Percentiles rank a stretch among this genome's conserved stretches.
Evolutionary conservation across 1,140 invertebrate species (phyloP).

Genomic region (Orchestia grillus): DNA sequence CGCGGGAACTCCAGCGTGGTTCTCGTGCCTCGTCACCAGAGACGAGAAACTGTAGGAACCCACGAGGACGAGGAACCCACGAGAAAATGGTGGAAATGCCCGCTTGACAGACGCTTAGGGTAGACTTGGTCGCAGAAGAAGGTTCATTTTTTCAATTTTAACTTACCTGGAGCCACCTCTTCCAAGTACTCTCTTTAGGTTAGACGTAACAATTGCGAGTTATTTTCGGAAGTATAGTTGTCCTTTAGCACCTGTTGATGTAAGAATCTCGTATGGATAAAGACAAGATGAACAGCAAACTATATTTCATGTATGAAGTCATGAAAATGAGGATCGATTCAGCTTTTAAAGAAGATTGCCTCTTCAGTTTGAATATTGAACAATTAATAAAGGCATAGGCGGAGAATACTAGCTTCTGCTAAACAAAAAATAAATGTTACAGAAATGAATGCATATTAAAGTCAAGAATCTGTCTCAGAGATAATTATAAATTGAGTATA

Average conservation of each 20-base stretch:
- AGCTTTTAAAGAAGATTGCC: not conserved
- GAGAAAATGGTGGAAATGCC: too few relatives aligned
- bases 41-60: too few relatives aligned
- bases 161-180: not conserved
- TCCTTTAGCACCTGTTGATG: not conserved
- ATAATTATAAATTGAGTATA: not conserved
- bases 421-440: not conserved
- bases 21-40: constrained; percentile 33
- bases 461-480: not conserved
- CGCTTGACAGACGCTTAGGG: too few relatives aligned
- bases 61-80: too few relatives aligned
- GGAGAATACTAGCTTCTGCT: not conserved
- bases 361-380: not conserved
- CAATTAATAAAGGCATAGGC: not conserved
- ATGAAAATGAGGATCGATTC: not conserved
- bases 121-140: not conserved
- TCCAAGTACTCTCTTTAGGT: too few relatives aligned
- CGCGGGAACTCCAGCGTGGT: constrained; percentile 53
- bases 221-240: not conserved
- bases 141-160: not conserved
- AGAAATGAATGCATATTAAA: not conserved
- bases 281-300: not conserved
- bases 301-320: not conserved
- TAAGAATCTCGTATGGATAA: not conserved
- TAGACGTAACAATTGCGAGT: not conserved